phyloP scores from a whole-genome alignment of 1,140 invertebrate species.

The Drosophila nigromelanica region DNA sequence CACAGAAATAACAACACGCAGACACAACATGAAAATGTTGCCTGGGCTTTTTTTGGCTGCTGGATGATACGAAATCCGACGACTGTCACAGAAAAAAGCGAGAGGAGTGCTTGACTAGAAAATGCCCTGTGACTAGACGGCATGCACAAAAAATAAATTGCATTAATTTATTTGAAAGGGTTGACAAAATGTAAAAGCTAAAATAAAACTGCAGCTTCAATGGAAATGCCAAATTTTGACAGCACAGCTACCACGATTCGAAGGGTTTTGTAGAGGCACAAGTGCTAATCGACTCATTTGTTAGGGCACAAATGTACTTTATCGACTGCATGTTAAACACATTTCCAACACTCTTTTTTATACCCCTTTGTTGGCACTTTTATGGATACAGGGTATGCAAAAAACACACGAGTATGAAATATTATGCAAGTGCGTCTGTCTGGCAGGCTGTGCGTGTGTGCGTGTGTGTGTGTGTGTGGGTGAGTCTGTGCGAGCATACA shows the following conservation, averaged over 20 bases:
- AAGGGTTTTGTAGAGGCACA: too few relatives aligned
- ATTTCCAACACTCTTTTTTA: neutral
- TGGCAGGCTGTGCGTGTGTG: constrained; percentile 20
- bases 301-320: neutral
- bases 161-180: too few relatives aligned
- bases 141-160: neutral
- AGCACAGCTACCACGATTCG: neutral
- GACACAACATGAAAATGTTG: constrained; percentile 66
- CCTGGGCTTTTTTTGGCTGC: constrained; percentile 11
- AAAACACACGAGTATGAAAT: constrained; percentile 52
- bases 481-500: constrained; percentile 44
- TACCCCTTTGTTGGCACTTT: neutral
- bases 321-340: constrained; percentile 12
- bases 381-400: constrained; percentile 27
- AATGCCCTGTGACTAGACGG: neutral
- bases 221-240: neutral
- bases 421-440: constrained; percentile 58
- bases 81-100: constrained; percentile 31
- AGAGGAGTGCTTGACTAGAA: neutral
- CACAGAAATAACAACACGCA: constrained; percentile 69
- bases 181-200: too few relatives aligned
- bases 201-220: neutral
- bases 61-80: constrained; percentile 14
- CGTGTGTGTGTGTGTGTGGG: constrained; percentile 21
- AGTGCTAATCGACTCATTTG: neutral